Conservation (phyloP, 2,797 vertebrate species). For the Sarcophilus harrisii region DNA sequence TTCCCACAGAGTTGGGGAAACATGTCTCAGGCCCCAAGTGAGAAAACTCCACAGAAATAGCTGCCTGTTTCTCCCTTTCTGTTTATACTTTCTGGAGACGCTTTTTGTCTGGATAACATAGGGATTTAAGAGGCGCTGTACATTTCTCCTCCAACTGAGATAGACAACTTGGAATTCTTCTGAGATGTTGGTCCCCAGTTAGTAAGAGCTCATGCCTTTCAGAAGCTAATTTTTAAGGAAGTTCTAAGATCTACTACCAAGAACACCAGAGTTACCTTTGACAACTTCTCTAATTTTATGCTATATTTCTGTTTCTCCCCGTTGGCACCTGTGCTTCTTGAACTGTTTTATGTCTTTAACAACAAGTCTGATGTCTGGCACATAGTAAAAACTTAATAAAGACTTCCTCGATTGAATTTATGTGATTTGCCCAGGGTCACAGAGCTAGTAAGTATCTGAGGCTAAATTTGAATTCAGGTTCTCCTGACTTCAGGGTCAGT, state of each 20-base stretch:
- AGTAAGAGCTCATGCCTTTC: not conserved
- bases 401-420: not conserved
- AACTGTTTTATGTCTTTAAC: not conserved
- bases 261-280: not conserved
- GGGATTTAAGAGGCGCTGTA: not conserved
- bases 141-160: not conserved
- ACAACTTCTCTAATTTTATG: not conserved
- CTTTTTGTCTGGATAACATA: not conserved
- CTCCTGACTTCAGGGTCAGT: not conserved
- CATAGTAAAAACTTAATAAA: not conserved
- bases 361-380: not conserved
- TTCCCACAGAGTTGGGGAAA: slow-evolving; percentile 3
- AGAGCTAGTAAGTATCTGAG: not conserved
- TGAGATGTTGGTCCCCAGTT: not conserved
- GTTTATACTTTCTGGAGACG: not conserved
- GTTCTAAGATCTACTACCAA: not conserved
- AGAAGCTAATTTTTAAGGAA: not conserved
- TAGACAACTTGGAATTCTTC: not conserved
- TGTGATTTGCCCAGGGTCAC: not conserved
- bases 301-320: not conserved
- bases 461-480: not conserved
- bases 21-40: not conserved
- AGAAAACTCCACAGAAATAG: not conserved
- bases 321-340: not conserved
- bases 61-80: not conserved